Evolutionary conservation across 2,888 invertebrate genomes (phyloP), one percentile per base, ranked within the genome.

Genomic region (Urechis unicinctus): DNA sequence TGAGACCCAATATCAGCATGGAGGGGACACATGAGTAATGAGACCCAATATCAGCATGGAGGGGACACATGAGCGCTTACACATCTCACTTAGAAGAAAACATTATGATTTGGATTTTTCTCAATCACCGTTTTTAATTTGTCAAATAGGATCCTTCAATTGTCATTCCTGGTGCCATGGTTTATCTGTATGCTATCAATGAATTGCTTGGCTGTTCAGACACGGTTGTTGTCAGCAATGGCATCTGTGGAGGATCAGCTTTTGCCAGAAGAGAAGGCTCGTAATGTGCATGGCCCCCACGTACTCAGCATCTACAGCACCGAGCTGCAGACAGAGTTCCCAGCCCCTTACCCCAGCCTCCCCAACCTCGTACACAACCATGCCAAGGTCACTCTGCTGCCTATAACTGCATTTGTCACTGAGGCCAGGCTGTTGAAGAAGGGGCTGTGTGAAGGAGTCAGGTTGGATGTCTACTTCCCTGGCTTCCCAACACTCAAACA

Each of bases 401-500:
- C 66, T 29, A 65, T 66, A 58, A 70, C 77, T 56, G 63, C 57
- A 4, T 80, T 78, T 66, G 65, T 66, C n/a, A 57, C 80, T 2
- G 68, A 69, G 1, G 57, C 65, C n/a, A 58, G 61, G 4, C 78
- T 83, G 65, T 77, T 92, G 24, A 79, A 84, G 2, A 84, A 86
- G 57, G 91, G 91, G 5, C 81, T 89, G 59, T 82, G 86, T 71
- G 84, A 85, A 0, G 86, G 85, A 54, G 86, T 85, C 0, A 80
- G 82, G 56, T 77, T 85, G 31, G 85, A 88, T 67, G 82, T 87
- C 51, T 85, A 87, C 72, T 90, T 86, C 78, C 88, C 90, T 0
- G 96, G 96, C 9, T 97, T 97, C 76, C 95, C 96, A 0, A 92
- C 92, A 0, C 83, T 95, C 78, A 87, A 87, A 65, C 88, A 93